A percentile compares a stretch with the other conserved stretches of the same genome.
Evolutionary conservation across 53 echinoderm and acorn worm species (phyloP).

Genomic region (Temnopleurus reevesii): DNA sequence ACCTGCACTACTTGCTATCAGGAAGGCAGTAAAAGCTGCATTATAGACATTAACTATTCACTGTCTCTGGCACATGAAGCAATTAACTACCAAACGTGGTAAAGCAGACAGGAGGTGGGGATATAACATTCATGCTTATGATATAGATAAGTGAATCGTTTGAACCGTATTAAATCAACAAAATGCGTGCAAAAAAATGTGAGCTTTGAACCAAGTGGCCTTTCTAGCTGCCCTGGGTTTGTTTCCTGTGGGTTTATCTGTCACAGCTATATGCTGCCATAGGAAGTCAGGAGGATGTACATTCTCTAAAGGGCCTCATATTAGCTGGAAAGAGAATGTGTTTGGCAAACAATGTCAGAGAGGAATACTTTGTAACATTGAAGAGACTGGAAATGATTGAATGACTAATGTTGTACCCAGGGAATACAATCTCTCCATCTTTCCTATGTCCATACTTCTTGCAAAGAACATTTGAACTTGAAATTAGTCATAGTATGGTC

Average conservation of each 20-base stretch:
- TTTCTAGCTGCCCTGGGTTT: not conserved
- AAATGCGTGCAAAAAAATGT: too few relatives aligned
- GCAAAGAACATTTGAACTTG: too few relatives aligned
- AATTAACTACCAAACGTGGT: not conserved
- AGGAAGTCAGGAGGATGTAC: not conserved
- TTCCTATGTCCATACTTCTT: not conserved
- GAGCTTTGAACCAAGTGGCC: not conserved
- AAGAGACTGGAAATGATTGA: not conserved
- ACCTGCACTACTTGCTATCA: not conserved
- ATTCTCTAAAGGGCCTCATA: not conserved
- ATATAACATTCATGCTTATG: not conserved
- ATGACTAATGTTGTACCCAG: not conserved
- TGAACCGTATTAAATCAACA: too few relatives aligned
- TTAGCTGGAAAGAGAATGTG: not conserved
- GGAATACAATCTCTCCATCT: not conserved
- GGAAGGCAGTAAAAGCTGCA: slow-evolving; percentile 2
- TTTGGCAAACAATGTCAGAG: not conserved
- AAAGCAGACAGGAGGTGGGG: not conserved
- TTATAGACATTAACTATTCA: slow-evolving; percentile 18
- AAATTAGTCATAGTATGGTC: too few relatives aligned
- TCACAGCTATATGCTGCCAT: not conserved
- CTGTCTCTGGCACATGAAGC: not conserved
- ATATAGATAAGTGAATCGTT: not conserved
- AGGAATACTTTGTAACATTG: not conserved
- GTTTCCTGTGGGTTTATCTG: slow-evolving; percentile 2